Base-by-base conservation (phyloP, 2,797 vertebrate species). In the Limosa lapponica region DNA sequence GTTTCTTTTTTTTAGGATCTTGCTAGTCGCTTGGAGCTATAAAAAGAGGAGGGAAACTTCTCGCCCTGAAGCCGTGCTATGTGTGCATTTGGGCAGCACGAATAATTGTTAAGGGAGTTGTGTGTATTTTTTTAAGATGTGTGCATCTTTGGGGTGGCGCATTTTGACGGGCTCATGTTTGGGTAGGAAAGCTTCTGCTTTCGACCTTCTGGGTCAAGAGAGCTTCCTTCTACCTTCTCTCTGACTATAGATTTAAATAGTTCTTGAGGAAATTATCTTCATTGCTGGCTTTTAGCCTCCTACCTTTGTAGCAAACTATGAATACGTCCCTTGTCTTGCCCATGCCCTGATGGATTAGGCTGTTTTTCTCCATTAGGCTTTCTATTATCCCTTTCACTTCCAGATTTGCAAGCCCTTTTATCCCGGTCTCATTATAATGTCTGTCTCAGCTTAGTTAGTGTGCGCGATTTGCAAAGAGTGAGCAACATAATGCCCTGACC, bases 401-500 rank as follows among this genome's bases (percentile, higher is more conserved):
- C 69, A 65, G 91, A 78, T 83, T 74, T 93, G 58, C 65, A 36
- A 86, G 69, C 43, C 71, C 87, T 81, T 96, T 93, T 79, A 70
- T 84, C 77, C 88, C 1, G 1, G 14, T 43, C 65, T 91, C 77
- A 83, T 88, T 89, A 65, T 49, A 43, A 41, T 74, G 75, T 37
- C 52, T 41, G 20, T 27, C 90, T 78, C 79, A 20, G 80, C 69
- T 87, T 54, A 52, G 41, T 49, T 51, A 52, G 70, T 36, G 69
- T 74, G 73, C 0, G 4, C 28, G 66, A 72, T 89, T 58, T 87
- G 87, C 61, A 74, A 37, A 58, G 80, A 61, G 65, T 2, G 34
- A 93, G 73, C 80, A 83, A 28, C 83, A 84, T 51, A 93, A 58
- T 66, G 84, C 87, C 41, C 32, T 97, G 95, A 93, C 95, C 93